phyloP scores from a whole-genome alignment of 2,888 invertebrate species.

The Ditula angustiorana region DNA sequence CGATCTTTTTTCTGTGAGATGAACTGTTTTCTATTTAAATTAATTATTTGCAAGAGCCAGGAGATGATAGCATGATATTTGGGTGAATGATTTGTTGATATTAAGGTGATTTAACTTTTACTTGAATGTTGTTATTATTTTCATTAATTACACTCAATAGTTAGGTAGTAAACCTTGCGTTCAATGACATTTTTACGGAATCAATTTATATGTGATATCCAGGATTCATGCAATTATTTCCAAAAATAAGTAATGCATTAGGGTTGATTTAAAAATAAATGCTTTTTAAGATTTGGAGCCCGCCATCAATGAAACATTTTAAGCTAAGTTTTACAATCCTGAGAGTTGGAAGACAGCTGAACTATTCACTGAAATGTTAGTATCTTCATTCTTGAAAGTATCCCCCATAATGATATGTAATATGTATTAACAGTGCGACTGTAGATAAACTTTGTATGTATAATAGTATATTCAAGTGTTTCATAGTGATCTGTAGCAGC shows the following conservation, averaged over 20 bases:
- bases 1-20: slow-evolving; percentile 9
- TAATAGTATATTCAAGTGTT: background rate
- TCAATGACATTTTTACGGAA: slow-evolving; percentile 17
- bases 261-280: slow-evolving; percentile 56
- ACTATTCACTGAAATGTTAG: slow-evolving; percentile 66
- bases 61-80: slow-evolving; percentile 17
- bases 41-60: slow-evolving; percentile 3
- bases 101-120: slow-evolving; percentile 28
- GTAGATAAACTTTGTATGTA: slow-evolving; percentile 4
- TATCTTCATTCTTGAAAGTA: slow-evolving; percentile 41
- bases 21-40: slow-evolving; percentile 34
- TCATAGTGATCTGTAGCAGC: background rate
- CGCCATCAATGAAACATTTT: slow-evolving; percentile 60
- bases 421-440: background rate
- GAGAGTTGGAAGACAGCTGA: slow-evolving; percentile 56
- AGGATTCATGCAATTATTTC: background rate
- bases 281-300: slow-evolving; percentile 53
- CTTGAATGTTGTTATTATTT: background rate
- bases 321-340: slow-evolving; percentile 48
- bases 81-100: slow-evolving; percentile 31
- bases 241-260: background rate
- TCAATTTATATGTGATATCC: slow-evolving; percentile 5
- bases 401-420: no score
- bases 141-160: slow-evolving; percentile 6
- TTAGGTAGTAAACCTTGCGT: background rate